Evolutionary conservation across 2,113 vertebrate species (phyloP).

Genomic region (Cyanocitta stelleri): DNA sequence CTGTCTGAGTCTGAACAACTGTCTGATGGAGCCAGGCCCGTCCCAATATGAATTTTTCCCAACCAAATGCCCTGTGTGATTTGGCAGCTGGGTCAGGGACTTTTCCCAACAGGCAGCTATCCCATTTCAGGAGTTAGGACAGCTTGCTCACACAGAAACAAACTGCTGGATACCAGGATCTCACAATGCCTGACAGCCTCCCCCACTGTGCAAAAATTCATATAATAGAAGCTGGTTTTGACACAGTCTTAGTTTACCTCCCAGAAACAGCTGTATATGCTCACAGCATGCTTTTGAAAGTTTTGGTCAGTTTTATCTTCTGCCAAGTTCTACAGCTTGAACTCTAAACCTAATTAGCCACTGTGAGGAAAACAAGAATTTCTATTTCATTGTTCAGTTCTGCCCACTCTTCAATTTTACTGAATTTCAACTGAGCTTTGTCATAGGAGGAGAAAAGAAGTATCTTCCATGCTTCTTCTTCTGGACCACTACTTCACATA

Average conservation of each 20-base stretch:
- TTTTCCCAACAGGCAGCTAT: neutral
- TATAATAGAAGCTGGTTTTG: neutral
- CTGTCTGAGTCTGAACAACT: accelerated
- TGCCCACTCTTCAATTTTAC: neutral
- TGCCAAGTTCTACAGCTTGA: neutral
- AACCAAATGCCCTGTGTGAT: accelerated
- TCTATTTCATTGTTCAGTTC: neutral
- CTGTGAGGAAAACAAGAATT: neutral
- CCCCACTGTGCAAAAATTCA: neutral
- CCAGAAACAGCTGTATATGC: neutral
- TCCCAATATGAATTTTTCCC: neutral
- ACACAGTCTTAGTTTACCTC: accelerated
- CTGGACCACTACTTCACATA: neutral
- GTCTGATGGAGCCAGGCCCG: neutral
- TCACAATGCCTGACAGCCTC: neutral
- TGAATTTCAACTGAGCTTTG: accelerated
- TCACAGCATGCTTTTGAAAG: neutral
- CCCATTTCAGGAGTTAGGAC: neutral
- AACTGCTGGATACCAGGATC: neutral
- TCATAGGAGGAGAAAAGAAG: neutral
- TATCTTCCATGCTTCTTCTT: neutral
- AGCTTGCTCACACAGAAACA: neutral
- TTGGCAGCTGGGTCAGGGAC: neutral
- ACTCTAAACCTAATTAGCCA: neutral
- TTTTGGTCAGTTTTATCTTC: neutral